Evolutionary conservation across 2,797 vertebrate species (phyloP).

Genomic region (Chloroceryle amazona): DNA sequence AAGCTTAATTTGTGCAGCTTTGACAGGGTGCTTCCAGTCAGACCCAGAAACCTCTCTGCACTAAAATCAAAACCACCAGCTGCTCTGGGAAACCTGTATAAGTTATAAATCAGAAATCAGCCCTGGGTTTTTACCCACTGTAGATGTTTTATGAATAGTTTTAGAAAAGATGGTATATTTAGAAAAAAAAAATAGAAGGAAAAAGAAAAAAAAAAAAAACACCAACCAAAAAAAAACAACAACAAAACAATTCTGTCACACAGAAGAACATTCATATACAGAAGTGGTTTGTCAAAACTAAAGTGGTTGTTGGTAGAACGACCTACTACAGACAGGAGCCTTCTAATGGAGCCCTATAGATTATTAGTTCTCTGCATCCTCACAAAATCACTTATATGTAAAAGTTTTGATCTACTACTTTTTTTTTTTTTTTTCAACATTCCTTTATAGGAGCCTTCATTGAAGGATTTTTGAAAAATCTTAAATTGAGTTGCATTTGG

Average conservation of each 20-base stretch:
- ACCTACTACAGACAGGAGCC: background rate
- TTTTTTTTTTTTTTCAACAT: background rate
- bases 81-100: background rate
- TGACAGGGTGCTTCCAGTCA: background rate
- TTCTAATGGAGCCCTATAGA: background rate
- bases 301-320: background rate
- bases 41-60: background rate
- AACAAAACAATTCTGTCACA: background rate
- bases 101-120: background rate
- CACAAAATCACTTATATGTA: background rate
- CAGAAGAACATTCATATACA: background rate
- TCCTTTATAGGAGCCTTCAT: background rate
- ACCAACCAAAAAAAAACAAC: too few relatives aligned
- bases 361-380: background rate
- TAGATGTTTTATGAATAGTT: background rate
- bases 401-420: background rate
- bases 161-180: background rate
- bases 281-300: background rate
- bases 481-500: slow-evolving; percentile 34
- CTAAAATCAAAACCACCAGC: background rate
- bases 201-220: too few relatives aligned
- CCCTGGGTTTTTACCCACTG: background rate
- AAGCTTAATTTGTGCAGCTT: background rate
- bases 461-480: slow-evolving; percentile 9
- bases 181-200: too few relatives aligned